Evolutionary conservation across 2,113 vertebrate species (phyloP), one percentile per base, ranked within the genome.

Genomic region (Erpornis zantholeuca): DNA sequence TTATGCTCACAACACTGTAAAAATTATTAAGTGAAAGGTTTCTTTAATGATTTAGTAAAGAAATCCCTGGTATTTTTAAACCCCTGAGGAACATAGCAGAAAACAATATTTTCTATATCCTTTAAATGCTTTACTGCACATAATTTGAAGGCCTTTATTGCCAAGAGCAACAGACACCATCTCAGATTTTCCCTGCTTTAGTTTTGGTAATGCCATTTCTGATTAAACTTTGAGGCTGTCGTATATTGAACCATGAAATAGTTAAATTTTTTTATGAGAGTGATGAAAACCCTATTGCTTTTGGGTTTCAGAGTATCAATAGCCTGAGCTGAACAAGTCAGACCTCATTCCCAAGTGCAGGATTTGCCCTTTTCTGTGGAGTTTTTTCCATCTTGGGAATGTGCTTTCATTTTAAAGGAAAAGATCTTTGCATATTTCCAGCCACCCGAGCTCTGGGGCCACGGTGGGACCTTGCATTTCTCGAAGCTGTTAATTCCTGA

Each of bases 241-340:
- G 14, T 40, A 69, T 82, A 92, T 56, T 66, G 77, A 95, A 50
- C 50, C 70, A 82, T 33, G 71, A 94, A 95, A 94, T 13, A 91
- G 92, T 95, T 95, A 96, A 94, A 50, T 90, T 86, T 93, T 40
- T 96, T 95, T 64, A 94, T 96, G 54, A 81, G 53, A 66, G 86
- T n/a, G 23, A 38, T 92, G 83, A 95, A 96, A 95, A 94, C 53
- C 60, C 78, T 91, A 3, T 78, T 82, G 87, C 91, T 96, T 93
- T 94, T 91, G 85, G 87, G 64, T 92, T 96, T 54, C 61, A 54
- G 75, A 88, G 82, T 96, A 92, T 95, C 91, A 81, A 86, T 85
- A 96, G 64, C 66, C 77, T 40, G 68, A 86, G 87, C 69, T 53
- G 86, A 82, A 61, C 36, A 31, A 82, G 38, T 21, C 93, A 78